These are phyloP conservation scores for Stomatorhinus walkeri DNA, from an alignment of 2,797 vertebrate species.

Conservation along the genomic window DNA sequence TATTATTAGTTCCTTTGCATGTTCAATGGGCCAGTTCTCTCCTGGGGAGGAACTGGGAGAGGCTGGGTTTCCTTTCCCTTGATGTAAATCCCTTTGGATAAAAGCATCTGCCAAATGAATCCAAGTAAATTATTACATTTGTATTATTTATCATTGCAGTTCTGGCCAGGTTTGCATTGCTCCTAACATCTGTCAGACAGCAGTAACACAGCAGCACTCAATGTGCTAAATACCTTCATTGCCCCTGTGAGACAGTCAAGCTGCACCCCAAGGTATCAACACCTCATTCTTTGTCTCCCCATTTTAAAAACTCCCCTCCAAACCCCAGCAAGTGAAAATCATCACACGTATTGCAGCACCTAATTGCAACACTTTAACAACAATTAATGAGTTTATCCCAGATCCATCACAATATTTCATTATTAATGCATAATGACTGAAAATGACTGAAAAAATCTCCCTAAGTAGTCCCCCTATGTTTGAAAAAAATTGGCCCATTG, in stretches of 20 bases:
- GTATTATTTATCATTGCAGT: neutral
- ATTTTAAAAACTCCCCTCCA: neutral
- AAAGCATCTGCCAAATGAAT: neutral
- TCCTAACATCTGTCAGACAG: neutral
- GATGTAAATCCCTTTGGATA: neutral
- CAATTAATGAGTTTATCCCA: neutral
- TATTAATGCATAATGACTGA: neutral
- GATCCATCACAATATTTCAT: neutral
- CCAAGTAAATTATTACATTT: neutral
- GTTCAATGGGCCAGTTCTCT: neutral
- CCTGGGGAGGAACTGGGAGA: neutral
- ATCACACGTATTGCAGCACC: neutral
- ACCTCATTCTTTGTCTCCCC: neutral
- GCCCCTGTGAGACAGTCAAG: neutral
- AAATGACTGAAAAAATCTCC: neutral
- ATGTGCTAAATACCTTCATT: neutral
- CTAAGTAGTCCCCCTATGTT: neutral
- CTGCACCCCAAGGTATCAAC: neutral
- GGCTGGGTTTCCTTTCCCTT: neutral
- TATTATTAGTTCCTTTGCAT: neutral
- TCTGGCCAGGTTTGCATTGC: neutral
- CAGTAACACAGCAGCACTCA: neutral
- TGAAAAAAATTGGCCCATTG: neutral
- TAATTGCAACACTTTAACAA: neutral
- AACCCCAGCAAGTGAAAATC: neutral